Base-by-base conservation (phyloP, 2,888 invertebrate species). In the Oxystoma pomonae region DNA sequence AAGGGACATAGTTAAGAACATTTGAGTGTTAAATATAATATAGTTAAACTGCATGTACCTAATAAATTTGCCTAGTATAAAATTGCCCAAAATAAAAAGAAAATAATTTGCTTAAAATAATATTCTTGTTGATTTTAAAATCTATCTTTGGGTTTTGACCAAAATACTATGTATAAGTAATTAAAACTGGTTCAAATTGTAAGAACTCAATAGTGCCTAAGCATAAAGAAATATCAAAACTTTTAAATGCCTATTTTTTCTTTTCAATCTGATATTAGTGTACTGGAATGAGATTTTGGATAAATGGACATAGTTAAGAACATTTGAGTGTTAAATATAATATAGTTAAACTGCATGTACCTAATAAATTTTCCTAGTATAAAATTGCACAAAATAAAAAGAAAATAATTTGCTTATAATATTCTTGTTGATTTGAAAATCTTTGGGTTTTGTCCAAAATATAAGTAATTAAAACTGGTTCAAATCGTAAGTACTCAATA, bases 1-100 rank as follows among this genome's bases (percentile, higher is more conserved):
- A n/a, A n/a, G 9, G 60, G 61, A 66, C 66, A 64, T 63, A 65
- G 69, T 68, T 70, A 69, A 70, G 70, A 70, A 70, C 70, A 69
- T 70, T 69, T 70, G 61, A 64, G 65, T 61, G 65, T n/a, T n/a
- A n/a, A n/a, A n/a, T n/a, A n/a, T n/a, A n/a, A n/a, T n/a, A n/a
- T n/a, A n/a, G n/a, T n/a, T n/a, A n/a, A n/a, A n/a, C n/a, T n/a
- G n/a, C n/a, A n/a, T n/a, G n/a, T n/a, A n/a, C n/a, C n/a, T n/a
- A 50, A 50, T 50, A 50, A 50, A 50, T 50, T 50, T 50, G 9
- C n/a, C 12, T 50, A n/a, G 50, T 50, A 50, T 9, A n/a, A 12
- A 50, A 12, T 50, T 50, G 50, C n/a, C n/a, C n/a, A n/a, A 50
- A 50, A 50, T 50, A 50, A 50, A 12, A 12, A 50, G n/a, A 50